Base-by-base conservation (phyloP, 2,888 invertebrate genomes). In the Eubasilissa splendida region DNA sequence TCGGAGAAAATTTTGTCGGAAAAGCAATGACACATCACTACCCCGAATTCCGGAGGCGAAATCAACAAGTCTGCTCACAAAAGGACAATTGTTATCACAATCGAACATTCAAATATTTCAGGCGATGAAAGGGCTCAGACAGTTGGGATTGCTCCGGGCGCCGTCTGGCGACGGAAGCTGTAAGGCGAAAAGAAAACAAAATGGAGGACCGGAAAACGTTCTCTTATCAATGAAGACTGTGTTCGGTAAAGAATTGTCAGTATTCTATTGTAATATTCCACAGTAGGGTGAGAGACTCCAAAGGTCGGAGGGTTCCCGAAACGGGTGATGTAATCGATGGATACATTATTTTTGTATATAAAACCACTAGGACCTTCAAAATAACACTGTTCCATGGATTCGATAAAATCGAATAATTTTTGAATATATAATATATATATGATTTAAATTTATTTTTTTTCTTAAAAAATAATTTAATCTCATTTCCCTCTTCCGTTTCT, bases 41-140 rank as follows among this genome's bases (percentile, higher is more conserved):
- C n/a, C 22, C 60, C 60, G n/a, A 60, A 60, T 42, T 42, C 42
- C 42, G 60, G 60, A 22, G n/a, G 31, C 5, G 58, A 73, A 73
- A 73, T 73, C 71, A 73, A 73, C 71, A 73, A 73, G 71, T 73
- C 12, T 31, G 12, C 33, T 33, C 33, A 58, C 58, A 73, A 73
- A 73, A 58, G 71, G 56, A 31, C 54, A 71, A 70, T 73, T 31
- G 71, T 73, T 73, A 73, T 56, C 56, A 73, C 71, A 58, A 56
- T 73, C 71, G 71, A 73, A 73, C 71, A 73, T 73, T 73, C 71
- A 58, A 56, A 73, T 73, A 73, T 73, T 73, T 73, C 56, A 73
- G 54, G 42, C 12, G 33, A 33, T n/a, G 71, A 58, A 56, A 70
- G 9, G 71, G 42, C 58, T 56, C 58, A 42, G 70, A 70, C 53